Percentiles rank a stretch among this genome's conserved stretches.
phyloP scores from a whole-genome alignment of 2,113 vertebrate species.

The Rhizomys pruinosus region DNA sequence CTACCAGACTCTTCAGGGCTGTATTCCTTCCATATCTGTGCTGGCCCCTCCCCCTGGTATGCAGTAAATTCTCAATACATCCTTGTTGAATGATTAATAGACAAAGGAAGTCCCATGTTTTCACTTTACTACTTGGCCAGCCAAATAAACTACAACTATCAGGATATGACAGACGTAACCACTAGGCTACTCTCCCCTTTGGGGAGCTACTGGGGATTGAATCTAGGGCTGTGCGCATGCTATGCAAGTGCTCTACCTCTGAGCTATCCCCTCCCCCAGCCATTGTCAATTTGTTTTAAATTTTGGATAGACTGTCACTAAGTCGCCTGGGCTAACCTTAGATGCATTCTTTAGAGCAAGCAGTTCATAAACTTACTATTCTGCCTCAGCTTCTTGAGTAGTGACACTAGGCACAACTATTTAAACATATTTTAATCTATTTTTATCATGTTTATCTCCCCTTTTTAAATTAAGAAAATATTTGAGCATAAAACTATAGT shows the following conservation, averaged over 20 bases:
- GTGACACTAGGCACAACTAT: too few species aligned
- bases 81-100: not conserved
- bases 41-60: not conserved
- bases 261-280: not conserved
- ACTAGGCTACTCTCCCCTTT: not conserved
- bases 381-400: not conserved
- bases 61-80: constrained; percentile 24
- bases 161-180: constrained; percentile 32
- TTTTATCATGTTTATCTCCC: not conserved
- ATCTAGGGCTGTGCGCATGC: too few species aligned
- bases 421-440: not conserved
- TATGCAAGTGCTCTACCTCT: not conserved
- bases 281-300: not conserved
- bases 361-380: not conserved
- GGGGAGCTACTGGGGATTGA: not conserved
- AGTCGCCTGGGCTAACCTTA: not conserved
- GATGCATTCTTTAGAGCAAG: not conserved
- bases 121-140: constrained; percentile 34
- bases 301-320: not conserved
- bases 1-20: not conserved
- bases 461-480: not conserved
- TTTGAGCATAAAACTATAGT: not conserved
- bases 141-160: constrained; percentile 39
- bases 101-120: constrained; percentile 12
- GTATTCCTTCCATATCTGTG: not conserved